phyloP scores from a whole-genome alignment of 2,888 invertebrate species.

The Caenorhabditis wallacei region DNA sequence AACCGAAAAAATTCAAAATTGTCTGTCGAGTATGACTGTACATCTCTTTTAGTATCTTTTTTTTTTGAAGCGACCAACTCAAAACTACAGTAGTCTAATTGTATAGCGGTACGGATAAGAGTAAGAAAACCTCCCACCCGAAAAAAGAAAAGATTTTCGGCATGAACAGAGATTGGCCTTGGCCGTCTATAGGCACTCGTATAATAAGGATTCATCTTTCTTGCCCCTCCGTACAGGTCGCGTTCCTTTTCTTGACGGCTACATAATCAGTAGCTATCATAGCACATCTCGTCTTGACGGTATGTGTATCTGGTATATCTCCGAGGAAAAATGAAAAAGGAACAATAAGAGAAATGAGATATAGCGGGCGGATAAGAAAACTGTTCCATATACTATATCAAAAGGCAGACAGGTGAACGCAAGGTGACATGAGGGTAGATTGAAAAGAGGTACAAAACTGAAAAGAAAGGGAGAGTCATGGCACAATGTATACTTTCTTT shows the following conservation, averaged over 20 bases:
- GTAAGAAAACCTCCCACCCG: slow-evolving; percentile 39
- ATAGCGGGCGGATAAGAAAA: slow-evolving; percentile 46
- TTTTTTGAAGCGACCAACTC: slow-evolving; percentile 19
- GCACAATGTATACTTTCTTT: slow-evolving; percentile 5
- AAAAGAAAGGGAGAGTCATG: slow-evolving; percentile 5
- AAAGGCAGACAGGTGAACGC: slow-evolving; percentile 47
- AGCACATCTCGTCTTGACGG: slow-evolving; percentile 50
- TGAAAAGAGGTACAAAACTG: slow-evolving; percentile 2
- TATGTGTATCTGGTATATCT: slow-evolving; percentile 57
- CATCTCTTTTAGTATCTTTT: slow-evolving; percentile 6
- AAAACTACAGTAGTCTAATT: slow-evolving; percentile 52
- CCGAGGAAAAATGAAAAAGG: slow-evolving; percentile 30
- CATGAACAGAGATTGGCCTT: slow-evolving; percentile 62
- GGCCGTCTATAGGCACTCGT: slow-evolving; percentile 61
- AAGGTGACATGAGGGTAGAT: slow-evolving; percentile 34
- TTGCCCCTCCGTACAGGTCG: slow-evolving; percentile 34
- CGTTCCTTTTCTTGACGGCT: slow-evolving; percentile 55
- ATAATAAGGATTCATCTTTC: slow-evolving; percentile 56
- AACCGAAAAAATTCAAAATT: slow-evolving; percentile 52
- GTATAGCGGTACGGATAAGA: slow-evolving; percentile 57
- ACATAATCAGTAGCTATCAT: slow-evolving; percentile 68
- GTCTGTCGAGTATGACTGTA: slow-evolving; percentile 45
- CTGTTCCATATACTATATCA: slow-evolving; percentile 49
- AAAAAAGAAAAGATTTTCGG: slow-evolving; percentile 47
- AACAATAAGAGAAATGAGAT: slow-evolving; percentile 35